phyloP scores from a whole-genome alignment of 2,113 vertebrate genomes.

The Melanostigma gelatinosum region DNA sequence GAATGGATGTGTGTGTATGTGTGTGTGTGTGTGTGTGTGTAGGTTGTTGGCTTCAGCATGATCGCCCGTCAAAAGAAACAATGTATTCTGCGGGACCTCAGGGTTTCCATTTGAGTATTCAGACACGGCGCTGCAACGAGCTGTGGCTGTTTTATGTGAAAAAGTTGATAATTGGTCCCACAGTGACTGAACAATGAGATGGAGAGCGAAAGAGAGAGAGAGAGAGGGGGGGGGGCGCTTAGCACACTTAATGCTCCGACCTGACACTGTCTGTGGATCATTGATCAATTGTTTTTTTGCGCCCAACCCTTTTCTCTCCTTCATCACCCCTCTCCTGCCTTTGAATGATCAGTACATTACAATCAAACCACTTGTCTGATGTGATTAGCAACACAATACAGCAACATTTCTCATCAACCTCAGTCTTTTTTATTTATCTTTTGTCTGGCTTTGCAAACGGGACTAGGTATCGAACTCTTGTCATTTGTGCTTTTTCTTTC shows the following conservation, averaged over 20 bases:
- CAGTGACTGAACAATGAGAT: constrained; percentile 92
- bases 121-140: constrained; percentile 79
- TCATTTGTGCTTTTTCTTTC: constrained; percentile 44
- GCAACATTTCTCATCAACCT: constrained; percentile 6
- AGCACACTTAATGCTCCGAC: constrained; percentile 75
- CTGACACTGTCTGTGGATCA: constrained; percentile 73
- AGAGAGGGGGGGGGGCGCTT: constrained; percentile 79
- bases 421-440: not conserved
- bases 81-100: constrained; percentile 93
- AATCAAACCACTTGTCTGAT: constrained; percentile 20
- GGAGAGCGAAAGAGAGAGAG: constrained; percentile 64
- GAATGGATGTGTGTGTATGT: constrained; percentile 20
- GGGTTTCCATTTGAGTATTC: constrained; percentile 92
- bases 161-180: constrained; percentile 99
- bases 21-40: constrained; percentile 38
- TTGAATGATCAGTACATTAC: constrained; percentile 19
- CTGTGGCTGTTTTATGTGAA: constrained; percentile 88
- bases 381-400: constrained; percentile 7
- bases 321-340: not conserved
- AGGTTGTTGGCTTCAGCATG: constrained; percentile 70
- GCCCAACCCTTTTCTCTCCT: not conserved
- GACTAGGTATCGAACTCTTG: constrained; percentile 53
- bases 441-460: constrained; percentile 5
- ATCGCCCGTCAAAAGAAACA: constrained; percentile 87
- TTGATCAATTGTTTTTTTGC: constrained; percentile 61